Percentiles rank a stretch among this genome's conserved stretches.
Conservation (phyloP, 2,888 invertebrate species). For the Melinopterus prodromus region DNA sequence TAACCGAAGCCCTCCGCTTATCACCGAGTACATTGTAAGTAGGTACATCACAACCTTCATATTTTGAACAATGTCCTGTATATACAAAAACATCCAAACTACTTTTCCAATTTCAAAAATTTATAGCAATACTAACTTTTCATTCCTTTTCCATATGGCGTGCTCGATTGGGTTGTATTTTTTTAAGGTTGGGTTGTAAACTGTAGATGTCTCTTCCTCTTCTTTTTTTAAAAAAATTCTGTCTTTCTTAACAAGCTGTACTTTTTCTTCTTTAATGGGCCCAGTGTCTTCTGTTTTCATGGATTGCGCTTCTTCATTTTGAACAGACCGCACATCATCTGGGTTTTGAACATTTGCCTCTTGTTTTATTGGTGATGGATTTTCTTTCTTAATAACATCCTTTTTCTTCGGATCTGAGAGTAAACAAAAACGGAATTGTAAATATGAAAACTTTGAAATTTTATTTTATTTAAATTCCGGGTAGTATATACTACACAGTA, state of each 20-base stretch:
- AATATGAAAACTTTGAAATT: too few species aligned
- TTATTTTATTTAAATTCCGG: too few species aligned
- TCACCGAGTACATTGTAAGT: too few species aligned
- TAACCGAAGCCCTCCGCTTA: too few species aligned
- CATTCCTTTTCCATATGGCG: conserved; percentile 80
- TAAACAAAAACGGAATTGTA: neutral
- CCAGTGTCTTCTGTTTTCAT: conserved; percentile 17
- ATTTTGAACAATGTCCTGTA: too few species aligned
- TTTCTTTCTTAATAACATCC: conserved; percentile 25
- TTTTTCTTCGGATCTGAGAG: conserved; percentile 23
- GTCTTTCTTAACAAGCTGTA: neutral
- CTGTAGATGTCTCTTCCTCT: neutral
- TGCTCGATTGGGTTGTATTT: conserved; percentile 85
- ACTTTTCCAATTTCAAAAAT: neutral
- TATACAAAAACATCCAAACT: too few species aligned
- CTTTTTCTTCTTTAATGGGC: conserved; percentile 26
- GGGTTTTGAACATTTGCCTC: neutral
- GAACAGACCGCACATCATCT: conserved; percentile 11
- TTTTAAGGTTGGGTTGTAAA: conserved; percentile 74
- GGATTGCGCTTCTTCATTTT: conserved; percentile 18
- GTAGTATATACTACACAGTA: too few species aligned
- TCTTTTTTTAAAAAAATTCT: neutral
- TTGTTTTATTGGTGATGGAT: neutral
- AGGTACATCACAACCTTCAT: too few species aligned
- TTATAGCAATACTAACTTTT: conserved; percentile 65